Evolutionary conservation across 2,113 vertebrate species (phyloP), one percentile per base, ranked within the genome.

Genomic region (Chinchilla lanigera): DNA sequence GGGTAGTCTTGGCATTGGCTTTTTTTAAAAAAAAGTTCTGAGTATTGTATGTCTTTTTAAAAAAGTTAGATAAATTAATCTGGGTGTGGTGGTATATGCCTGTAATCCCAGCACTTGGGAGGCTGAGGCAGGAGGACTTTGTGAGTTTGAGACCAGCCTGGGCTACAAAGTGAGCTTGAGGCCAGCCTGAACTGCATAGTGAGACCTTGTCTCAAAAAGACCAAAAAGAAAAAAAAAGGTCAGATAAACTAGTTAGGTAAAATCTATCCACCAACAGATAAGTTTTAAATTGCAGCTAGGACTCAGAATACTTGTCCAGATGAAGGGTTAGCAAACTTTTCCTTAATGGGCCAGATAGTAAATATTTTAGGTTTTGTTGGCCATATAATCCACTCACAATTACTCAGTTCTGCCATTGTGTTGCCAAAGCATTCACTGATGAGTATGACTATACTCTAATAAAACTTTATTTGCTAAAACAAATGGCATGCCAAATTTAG

Each of bases 401-500:
- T 73, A 94, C 71, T 90, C 13, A 28, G 0, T 50, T 56, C 60
- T 93, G 54, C 63, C 30, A 44, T 7, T 41, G 24, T 17, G 30
- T 47, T 54, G 17, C 71, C 50, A 69, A 35, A 38, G 35, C 1
- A 82, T 20, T 44, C 38, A 44, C 35, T 14, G 8, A 47, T 67
- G 50, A 22, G 8, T 58, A 4, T 81, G 63, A 80, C 16, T 94
- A 3, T 73, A 38, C 91, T 61, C 35, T 38, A 86, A 24, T 56
- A 88, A 94, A 95, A 94, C 63, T 80, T 88, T 85, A 69, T 71
- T 61, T 78, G 75, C 60, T 61, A 47, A 93, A 96, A 63, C 14
- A 91, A 92, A 65, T 24, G 12, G 20, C 38, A 56, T 67, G 54
- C 73, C n/a, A 35, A 2, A 69, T 80, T 89, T 75, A 35, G 33